A percentile compares a stretch with the other conserved stretches of the same genome.
phyloP scores from a whole-genome alignment of 2,797 vertebrate species.

The Arnoldichthys spilopterus region DNA sequence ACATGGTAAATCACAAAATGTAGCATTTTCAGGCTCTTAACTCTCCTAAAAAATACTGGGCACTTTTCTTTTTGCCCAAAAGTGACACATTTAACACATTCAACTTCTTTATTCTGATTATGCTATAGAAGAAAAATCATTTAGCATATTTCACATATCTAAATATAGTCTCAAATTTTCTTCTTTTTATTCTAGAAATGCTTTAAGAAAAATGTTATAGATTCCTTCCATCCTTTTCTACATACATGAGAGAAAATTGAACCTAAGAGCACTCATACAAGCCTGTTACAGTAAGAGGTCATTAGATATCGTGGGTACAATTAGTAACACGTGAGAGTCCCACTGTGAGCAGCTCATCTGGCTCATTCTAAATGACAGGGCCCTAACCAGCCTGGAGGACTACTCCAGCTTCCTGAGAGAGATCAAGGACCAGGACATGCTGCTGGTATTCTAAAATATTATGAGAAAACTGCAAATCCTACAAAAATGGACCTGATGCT shows the following conservation, averaged over 20 bases:
- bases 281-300: not conserved
- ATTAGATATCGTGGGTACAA: conserved; percentile 23
- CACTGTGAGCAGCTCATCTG: conserved; percentile 40
- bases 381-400: conserved; percentile 47
- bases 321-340: conserved; percentile 24
- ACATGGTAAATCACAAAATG: too few relatives aligned
- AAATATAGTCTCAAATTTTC: too few relatives aligned
- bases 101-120: not conserved
- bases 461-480: too few relatives aligned
- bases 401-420: not conserved
- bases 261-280: not conserved
- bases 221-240: not conserved
- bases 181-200: too few relatives aligned
- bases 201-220: not conserved
- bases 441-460: not conserved
- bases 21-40: not conserved
- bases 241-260: not conserved
- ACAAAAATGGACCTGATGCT: too few relatives aligned
- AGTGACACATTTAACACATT: not conserved
- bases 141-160: too few relatives aligned
- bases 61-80: not conserved
- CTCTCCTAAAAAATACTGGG: not conserved
- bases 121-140: not conserved
- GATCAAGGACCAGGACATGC: not conserved
- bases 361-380: conserved; percentile 57